Evolutionary conservation across 2,888 invertebrate species (phyloP), one percentile per base, ranked within the genome.

Genomic region (Microplitis deprimator): DNA sequence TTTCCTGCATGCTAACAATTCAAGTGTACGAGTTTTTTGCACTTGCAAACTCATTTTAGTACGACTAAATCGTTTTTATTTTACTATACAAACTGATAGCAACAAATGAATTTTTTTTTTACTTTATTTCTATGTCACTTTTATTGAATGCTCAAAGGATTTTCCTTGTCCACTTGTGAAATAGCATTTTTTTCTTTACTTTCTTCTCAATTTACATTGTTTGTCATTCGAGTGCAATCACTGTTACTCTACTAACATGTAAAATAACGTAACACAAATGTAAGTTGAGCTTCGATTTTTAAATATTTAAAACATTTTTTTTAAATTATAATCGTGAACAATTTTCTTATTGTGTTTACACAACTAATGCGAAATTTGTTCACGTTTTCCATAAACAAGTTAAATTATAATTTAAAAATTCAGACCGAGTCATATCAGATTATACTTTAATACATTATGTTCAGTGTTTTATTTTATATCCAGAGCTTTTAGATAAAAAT

Each of bases 1-100:
- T 61, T 72, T 72, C 62, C 72, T 68, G 62, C 59, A 70, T 71
- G 76, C 65, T 16, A 38, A 41, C 10, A 72, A 76, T 72, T 60
- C 68, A 50, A 71, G 67, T 65, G 39, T 29, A 39, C 68, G 40
- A 29, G 41, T 64, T n/a, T 29, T 39, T 13, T 38, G 16, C 41
- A 38, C 68, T 29, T 20, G 67, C 67, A 60, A 68, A 76, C 72
- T 50, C 50, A 50, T 50, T 50, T 13, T 13, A 10, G 50, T 13
- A 13, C 50, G 13, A 50, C 13, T 50, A 50, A 50, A 50, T 8
- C 8, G 50, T 40, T 71, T 59, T 76, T 76, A 59, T 40, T 17
- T 40, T 59, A 50, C n/a, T 70, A 40, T 38, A 29, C 20, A 41
- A 20, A 61, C 59, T 68, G 68, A 72, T 68, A 40, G 68, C 60